Conservation (phyloP, 2,888 invertebrate genomes). For the Zhuqinia jingwanae region DNA sequence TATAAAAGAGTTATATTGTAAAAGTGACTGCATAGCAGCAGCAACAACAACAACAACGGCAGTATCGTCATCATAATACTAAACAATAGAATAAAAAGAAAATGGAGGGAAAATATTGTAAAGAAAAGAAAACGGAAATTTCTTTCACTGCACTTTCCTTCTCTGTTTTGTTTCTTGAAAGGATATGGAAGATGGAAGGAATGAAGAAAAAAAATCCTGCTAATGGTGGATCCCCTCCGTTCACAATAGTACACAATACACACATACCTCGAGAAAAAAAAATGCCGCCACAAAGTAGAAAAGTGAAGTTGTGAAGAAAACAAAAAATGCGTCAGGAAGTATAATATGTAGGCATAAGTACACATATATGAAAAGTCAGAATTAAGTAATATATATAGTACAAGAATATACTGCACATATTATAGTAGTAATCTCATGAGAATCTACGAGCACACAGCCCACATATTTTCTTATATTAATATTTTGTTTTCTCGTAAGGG, state of each 20-base stretch:
- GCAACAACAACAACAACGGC: background rate
- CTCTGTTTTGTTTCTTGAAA: constrained; percentile 29
- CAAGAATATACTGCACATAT: background rate
- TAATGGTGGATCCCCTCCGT: background rate
- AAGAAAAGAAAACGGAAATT: constrained; percentile 60
- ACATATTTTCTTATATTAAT: too few species aligned
- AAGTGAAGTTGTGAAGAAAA: background rate
- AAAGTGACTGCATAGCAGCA: too few species aligned
- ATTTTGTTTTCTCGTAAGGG: too few species aligned
- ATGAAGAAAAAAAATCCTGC: constrained; percentile 21
- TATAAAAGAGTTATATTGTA: background rate
- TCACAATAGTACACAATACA: background rate
- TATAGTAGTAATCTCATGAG: constrained; percentile 29
- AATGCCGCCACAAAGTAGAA: background rate
- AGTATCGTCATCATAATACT: constrained; percentile 26
- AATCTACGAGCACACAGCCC: constrained; percentile 20
- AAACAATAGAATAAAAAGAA: background rate
- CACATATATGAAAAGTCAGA: constrained; percentile 20
- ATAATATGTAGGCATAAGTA: too few species aligned
- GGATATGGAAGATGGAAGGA: constrained; percentile 7
- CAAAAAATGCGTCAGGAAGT: background rate
- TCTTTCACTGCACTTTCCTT: constrained; percentile 51
- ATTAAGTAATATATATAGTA: too few species aligned
- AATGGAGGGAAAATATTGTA: constrained; percentile 36
- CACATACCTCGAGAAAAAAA: too few species aligned